phyloP scores from a whole-genome alignment of 2,888 invertebrate species.

The Apamea sordens region DNA sequence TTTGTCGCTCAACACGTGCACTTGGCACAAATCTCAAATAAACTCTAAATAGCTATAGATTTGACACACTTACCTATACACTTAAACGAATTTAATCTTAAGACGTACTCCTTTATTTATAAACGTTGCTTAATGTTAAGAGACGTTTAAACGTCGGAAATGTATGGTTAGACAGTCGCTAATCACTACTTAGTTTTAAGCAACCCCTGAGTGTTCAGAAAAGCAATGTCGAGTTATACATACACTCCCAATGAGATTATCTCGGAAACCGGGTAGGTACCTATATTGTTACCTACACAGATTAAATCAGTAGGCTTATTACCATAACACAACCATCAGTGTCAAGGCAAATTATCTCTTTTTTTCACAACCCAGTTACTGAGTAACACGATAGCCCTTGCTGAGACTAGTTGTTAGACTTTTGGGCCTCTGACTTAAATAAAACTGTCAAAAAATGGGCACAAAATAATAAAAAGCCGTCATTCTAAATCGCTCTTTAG shows the following conservation, averaged over 20 bases:
- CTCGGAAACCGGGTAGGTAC: background rate
- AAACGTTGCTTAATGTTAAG: too few species aligned
- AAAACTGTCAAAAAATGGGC: background rate
- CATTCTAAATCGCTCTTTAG: conserved; percentile 8
- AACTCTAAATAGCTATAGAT: background rate
- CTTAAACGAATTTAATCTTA: too few species aligned
- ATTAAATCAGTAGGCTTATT: background rate
- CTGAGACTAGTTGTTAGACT: background rate
- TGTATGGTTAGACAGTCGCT: background rate
- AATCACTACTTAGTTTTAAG: background rate
- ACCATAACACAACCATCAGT: background rate
- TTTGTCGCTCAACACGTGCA: background rate
- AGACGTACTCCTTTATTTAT: too few species aligned
- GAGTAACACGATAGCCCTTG: background rate
- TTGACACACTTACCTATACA: background rate
- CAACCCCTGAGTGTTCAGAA: background rate
- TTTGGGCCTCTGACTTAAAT: background rate
- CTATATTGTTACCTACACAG: background rate
- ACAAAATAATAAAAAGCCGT: background rate
- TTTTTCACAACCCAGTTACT: background rate
- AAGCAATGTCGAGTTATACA: background rate
- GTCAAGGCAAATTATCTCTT: background rate
- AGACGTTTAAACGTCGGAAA: background rate
- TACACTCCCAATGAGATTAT: background rate
- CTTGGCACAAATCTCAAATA: background rate